These are phyloP conservation scores for Melanogrammus aeglefinus DNA, from an alignment of 2,797 vertebrate genomes.

Conservation along the genomic window DNA sequence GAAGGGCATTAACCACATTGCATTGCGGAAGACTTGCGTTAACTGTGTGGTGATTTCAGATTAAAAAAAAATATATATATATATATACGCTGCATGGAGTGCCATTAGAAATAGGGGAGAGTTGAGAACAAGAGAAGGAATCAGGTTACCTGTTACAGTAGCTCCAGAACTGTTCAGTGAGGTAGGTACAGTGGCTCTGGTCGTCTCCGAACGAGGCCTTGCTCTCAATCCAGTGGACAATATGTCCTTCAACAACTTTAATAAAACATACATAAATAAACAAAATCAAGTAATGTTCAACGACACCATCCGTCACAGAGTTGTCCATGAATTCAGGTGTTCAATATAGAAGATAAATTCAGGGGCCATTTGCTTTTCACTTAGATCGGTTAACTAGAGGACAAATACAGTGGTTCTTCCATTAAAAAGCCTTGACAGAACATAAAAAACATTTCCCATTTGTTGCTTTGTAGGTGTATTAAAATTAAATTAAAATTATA, in stretches of 20 bases:
- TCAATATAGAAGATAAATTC: not conserved
- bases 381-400: not conserved
- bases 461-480: slow-evolving; percentile 17
- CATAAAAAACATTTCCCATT: slow-evolving; percentile 1
- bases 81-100: not conserved
- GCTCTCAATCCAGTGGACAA: slow-evolving; percentile 99
- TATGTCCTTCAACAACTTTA: slow-evolving; percentile 92
- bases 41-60: slow-evolving; percentile 4
- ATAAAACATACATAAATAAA: slow-evolving; percentile 17
- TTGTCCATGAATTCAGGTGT: not conserved
- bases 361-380: not conserved
- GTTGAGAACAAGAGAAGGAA: not conserved
- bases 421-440: slow-evolving; percentile 25
- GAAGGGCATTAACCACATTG: not conserved
- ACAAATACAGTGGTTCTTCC: slow-evolving; percentile 10
- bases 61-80: not conserved
- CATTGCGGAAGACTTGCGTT: not conserved
- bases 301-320: not conserved
- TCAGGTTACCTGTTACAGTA: slow-evolving; percentile 95
- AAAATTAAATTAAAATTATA: slow-evolving; percentile 9
- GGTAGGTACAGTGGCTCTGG: slow-evolving; percentile 90
- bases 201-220: slow-evolving; percentile 98
- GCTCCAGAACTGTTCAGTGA: slow-evolving; percentile 99
- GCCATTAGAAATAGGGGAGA: not conserved
- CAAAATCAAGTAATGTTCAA: not conserved